A percentile compares a stretch with the other conserved stretches of the same genome.
Evolutionary conservation across 2,113 vertebrate species (phyloP).

Genomic region (Amblyopsis rosae): DNA sequence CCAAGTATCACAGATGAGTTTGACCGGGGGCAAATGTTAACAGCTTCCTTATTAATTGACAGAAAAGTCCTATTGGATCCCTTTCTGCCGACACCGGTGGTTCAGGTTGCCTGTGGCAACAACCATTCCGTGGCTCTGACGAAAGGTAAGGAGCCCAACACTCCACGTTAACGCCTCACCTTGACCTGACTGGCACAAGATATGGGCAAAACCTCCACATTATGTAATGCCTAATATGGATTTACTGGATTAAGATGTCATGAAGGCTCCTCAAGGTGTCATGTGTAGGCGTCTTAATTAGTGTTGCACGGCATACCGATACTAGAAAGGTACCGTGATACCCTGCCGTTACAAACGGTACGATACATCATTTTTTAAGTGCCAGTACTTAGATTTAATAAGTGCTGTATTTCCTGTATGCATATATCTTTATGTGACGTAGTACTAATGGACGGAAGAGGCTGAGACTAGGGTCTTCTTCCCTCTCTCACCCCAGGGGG

Average conservation of each 20-base stretch:
- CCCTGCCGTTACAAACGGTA: too few relatives aligned
- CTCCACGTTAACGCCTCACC: too few relatives aligned
- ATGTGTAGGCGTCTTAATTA: background rate
- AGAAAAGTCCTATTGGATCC: slow-evolving; percentile 76
- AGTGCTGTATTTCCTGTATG: too few relatives aligned
- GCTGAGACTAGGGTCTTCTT: background rate
- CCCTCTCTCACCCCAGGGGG: slow-evolving; percentile 77
- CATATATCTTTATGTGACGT: too few relatives aligned
- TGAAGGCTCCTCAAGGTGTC: too few relatives aligned
- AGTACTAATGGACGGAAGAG: too few relatives aligned
- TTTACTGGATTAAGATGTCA: too few relatives aligned
- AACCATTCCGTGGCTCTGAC: slow-evolving; percentile 89
- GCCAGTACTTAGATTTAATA: background rate
- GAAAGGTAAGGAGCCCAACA: slow-evolving; percentile 77
- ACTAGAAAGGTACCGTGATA: too few relatives aligned
- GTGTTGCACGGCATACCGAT: background rate
- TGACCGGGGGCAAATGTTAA: background rate
- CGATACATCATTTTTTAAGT: too few relatives aligned
- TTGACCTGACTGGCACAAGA: too few relatives aligned
- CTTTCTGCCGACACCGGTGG: slow-evolving; percentile 80
- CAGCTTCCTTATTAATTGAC: slow-evolving; percentile 46
- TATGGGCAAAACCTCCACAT: too few relatives aligned
- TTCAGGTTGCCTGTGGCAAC: slow-evolving; percentile 91
- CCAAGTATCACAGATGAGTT: background rate
- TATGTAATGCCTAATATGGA: too few relatives aligned